These are phyloP conservation scores for Cotesia vestalis DNA, from an alignment of 1,140 invertebrate species.

Conservation along the genomic window DNA sequence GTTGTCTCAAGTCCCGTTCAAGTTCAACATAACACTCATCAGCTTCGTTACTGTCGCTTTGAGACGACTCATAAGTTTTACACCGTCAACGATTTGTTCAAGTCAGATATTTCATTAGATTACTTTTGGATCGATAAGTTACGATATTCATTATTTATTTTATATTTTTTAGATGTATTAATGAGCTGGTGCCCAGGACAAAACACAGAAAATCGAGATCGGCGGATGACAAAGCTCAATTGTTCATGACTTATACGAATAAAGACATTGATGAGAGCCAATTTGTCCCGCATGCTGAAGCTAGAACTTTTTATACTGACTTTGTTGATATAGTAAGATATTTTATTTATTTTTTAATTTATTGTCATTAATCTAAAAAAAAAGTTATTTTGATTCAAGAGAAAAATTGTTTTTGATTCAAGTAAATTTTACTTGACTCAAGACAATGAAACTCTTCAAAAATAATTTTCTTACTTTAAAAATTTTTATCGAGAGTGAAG, in stretches of 20 bases:
- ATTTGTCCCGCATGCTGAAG: not conserved
- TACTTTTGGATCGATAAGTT: not conserved
- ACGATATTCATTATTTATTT: slow-evolving; percentile 12
- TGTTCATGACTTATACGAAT: slow-evolving; percentile 5
- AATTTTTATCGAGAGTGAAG: too few relatives aligned
- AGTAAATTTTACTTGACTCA: too few relatives aligned
- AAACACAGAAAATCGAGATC: slow-evolving; percentile 29
- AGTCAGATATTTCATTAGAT: slow-evolving; percentile 45
- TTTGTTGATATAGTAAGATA: too few relatives aligned
- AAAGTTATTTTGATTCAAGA: too few relatives aligned
- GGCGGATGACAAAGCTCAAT: slow-evolving; percentile 12
- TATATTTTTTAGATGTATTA: slow-evolving; percentile 46
- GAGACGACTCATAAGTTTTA: slow-evolving; percentile 44
- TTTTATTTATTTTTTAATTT: too few relatives aligned
- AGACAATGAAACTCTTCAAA: too few relatives aligned
- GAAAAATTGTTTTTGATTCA: too few relatives aligned
- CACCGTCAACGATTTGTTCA: slow-evolving; percentile 51
- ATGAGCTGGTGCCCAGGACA: slow-evolving; percentile 36
- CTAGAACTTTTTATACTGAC: not conserved
- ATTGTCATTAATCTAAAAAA: too few relatives aligned
- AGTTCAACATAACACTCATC: slow-evolving; percentile 31
- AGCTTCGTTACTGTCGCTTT: slow-evolving; percentile 40
- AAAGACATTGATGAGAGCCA: not conserved
- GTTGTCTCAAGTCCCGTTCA: slow-evolving; percentile 32
- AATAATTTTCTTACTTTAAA: too few relatives aligned